Evolutionary conservation across 2,888 invertebrate genomes (phyloP).

Genomic region (Pheosia tremula): DNA sequence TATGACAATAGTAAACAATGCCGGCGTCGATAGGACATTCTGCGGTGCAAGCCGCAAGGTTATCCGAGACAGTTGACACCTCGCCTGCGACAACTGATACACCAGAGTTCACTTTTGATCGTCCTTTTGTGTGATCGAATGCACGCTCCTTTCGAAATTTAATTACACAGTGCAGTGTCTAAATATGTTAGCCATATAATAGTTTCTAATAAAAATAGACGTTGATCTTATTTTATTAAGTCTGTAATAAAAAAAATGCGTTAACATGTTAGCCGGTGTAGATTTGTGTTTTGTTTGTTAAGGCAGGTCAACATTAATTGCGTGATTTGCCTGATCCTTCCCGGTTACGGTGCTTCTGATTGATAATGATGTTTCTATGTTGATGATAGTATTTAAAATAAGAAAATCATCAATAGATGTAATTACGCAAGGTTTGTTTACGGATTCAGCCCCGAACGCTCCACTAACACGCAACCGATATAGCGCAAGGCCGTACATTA

Average conservation of each 20-base stretch:
- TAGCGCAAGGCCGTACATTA: conserved; percentile 79
- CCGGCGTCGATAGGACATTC: conserved; percentile 21
- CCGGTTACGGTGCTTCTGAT: background rate
- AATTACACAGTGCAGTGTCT: background rate
- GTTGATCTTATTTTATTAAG: background rate
- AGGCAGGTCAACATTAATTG: conserved; percentile 44
- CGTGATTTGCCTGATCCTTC: conserved; percentile 17
- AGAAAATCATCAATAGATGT: conserved; percentile 39
- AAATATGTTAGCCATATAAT: background rate
- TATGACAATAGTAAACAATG: conserved; percentile 31
- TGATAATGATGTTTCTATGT: background rate
- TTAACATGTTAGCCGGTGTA: background rate
- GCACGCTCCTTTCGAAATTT: background rate
- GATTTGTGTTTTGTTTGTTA: conserved; percentile 7
- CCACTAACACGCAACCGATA: conserved; percentile 77
- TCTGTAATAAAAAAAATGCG: background rate
- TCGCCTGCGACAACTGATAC: conserved; percentile 32
- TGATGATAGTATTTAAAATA: conserved; percentile 11
- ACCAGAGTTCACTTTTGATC: conserved; percentile 2
- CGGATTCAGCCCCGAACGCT: conserved; percentile 65
- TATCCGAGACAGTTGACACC: conserved; percentile 57
- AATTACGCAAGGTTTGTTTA: conserved; percentile 78
- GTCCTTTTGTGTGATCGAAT: background rate
- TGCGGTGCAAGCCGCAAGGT: conserved; percentile 58
- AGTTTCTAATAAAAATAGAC: background rate